Base-by-base conservation (phyloP, 2,888 invertebrate species). In the Diaphora mendica region DNA sequence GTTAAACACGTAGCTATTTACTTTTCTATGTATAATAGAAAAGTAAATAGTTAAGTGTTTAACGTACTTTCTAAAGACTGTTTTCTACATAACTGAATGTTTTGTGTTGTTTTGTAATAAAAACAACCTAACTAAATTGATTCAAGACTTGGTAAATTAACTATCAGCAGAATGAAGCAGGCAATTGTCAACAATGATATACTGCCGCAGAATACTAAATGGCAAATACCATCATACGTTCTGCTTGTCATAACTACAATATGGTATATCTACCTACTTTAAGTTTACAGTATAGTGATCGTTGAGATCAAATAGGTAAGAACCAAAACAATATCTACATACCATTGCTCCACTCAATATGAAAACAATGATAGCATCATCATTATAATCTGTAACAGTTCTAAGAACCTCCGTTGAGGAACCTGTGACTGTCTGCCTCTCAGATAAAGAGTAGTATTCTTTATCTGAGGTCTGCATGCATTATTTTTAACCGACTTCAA, bases 221-320 rank as follows among this genome's bases (percentile, higher is more conserved):
- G 73, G 73, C 72, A 77, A 83, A 81, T 79, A 72, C 42, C 73
- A 82, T 79, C 73, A 82, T 79, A 44, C 48, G 55, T 72, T 83
- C 68, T 67, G 72, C 69, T 74, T 55, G 73, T 77, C 71, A 81
- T 69, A 68, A 48, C 5, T 68, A 72, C 51, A 64, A 30, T 66
- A 73, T 76, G 70, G 73, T 76, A 80, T 39, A 35, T 35, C 35
- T 68, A 39, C 71, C 67, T 44, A 48, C 67, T 30, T 48, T 30
- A 20, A 23, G 48, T 67, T 67, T 48, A 67, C 20, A 48, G 26
- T 48, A 48, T 33, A 20, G 44, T 23, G 23, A 7, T 48, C 23
- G 11, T 48, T 48, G 48, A 48, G 67, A 33, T 67, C 48, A 48
- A 48, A 67, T 23, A 48, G 30, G 48, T 48, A 67, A 67, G 48